Percentiles rank a stretch among this genome's conserved stretches.
Evolutionary conservation across 2,797 vertebrate species (phyloP).

Genomic region (Sebastes taczanowskii): DNA sequence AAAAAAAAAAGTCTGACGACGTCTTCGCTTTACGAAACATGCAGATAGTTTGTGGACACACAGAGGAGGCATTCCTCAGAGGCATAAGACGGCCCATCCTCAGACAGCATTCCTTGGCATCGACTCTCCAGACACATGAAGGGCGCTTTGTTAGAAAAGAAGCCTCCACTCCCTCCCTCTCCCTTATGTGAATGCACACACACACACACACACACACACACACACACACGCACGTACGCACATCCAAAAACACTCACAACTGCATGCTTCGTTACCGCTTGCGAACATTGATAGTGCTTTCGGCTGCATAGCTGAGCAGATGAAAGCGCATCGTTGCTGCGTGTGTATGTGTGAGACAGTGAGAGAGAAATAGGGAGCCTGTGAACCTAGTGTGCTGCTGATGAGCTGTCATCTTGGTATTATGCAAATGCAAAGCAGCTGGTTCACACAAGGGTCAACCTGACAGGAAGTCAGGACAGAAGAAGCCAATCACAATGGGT

Average conservation of each 20-base stretch:
- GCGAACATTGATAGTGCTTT: constrained; percentile 48
- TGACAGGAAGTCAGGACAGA: constrained; percentile 62
- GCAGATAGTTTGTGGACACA: constrained; percentile 30
- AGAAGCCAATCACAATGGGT: constrained; percentile 54
- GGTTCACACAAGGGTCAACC: constrained; percentile 74
- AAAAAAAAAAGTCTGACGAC: neutral
- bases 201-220: neutral
- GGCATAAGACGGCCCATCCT: constrained; percentile 74
- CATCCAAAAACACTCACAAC: constrained; percentile 22
- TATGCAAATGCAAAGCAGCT: constrained; percentile 73
- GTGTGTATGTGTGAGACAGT: neutral
- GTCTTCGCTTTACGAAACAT: neutral
- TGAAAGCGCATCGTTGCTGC: constrained; percentile 39
- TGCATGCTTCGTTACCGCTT: constrained; percentile 45
- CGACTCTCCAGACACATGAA: constrained; percentile 76
- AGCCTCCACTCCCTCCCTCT: constrained; percentile 12
- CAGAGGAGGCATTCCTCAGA: constrained; percentile 69
- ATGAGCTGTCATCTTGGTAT: constrained; percentile 73
- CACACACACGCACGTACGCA: too few relatives aligned
- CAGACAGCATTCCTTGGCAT: constrained; percentile 79
- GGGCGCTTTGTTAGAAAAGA: constrained; percentile 77
- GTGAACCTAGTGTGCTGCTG: constrained; percentile 56
- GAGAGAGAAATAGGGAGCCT: constrained; percentile 17
- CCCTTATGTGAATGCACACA: neutral
- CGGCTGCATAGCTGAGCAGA: constrained; percentile 48